Base-by-base conservation (phyloP, 37 sponge, comb jelly and placozoan species). In the Ephydatia muelleri region DNA sequence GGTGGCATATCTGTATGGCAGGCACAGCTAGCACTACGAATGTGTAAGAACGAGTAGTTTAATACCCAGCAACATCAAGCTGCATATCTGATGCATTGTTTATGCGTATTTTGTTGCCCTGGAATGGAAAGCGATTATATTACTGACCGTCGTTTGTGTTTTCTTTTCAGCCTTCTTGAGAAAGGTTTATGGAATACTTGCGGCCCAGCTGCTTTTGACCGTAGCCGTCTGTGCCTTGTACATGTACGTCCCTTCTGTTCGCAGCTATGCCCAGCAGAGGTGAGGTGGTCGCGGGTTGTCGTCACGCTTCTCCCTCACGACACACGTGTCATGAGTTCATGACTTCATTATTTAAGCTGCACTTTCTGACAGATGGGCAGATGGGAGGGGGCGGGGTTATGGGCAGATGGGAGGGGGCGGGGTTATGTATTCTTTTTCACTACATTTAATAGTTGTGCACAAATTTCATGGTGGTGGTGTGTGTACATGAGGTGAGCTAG, bases 151-250 rank as follows among this genome's bases (percentile, higher is more conserved):
- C 9, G 35, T 39, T 69, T 49, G 64, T 26, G 14, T 76, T 67
- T 16, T 67, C 57, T n/a, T 5, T 3, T 27, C 74, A 94, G 98
- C 92, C 64, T 97, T 97, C n/a, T 76, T 97, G 16, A 86, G 98
- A 5, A 97, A 97, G 83, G 98, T 97, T 30, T 97, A 97, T 80
- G 94, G 92, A 5, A 97, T 97, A 30, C 86, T 97, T 22, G 86
- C 81, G 23, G 89, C 90, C 31, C 96, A 95, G 84, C 83, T 97
- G 43, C 19, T 76, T 0, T 77, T 97, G 33, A 90, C 98, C 35
- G 85, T 89, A 38, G 29, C 87, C 3, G 74, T 91, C 5, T 68
- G 82, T 27, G 84, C 76, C 0, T 37, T 88, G 28, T 95, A 84
- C 67, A 88, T 88, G 88, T 67, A 35, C n/a, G 79, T 92, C 4